Evolutionary conservation across 2,797 vertebrate species (phyloP).

Genomic region (Trematomus bernacchii): DNA sequence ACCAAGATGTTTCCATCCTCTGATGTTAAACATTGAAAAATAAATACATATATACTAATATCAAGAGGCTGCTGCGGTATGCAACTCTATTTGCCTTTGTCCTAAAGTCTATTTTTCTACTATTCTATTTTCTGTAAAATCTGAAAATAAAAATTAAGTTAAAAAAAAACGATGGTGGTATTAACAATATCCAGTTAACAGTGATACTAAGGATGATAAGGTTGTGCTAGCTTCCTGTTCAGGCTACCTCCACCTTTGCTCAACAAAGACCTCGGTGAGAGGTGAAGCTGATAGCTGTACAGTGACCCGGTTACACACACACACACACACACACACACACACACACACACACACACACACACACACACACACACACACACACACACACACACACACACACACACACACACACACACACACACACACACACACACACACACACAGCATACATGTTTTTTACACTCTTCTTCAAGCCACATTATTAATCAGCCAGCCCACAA

Average conservation of each 20-base stretch:
- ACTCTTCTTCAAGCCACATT: background rate
- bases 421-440: background rate
- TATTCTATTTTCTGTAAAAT: too few relatives aligned
- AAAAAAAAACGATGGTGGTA: too few relatives aligned
- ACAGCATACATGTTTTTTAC: background rate
- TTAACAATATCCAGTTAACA: background rate
- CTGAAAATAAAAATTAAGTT: too few relatives aligned
- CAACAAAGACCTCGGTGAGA: background rate
- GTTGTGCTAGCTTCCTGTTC: background rate
- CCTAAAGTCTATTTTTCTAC: too few relatives aligned
- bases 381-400: too few relatives aligned
- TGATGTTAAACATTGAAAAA: too few relatives aligned
- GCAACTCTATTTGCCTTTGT: too few relatives aligned
- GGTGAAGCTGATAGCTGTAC: background rate
- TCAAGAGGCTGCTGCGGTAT: background rate
- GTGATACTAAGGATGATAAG: background rate
- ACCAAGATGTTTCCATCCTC: too few relatives aligned
- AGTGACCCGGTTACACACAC: too few relatives aligned
- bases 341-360: too few relatives aligned
- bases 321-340: too few relatives aligned
- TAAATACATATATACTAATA: background rate
- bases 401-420: too few relatives aligned
- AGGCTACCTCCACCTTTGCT: background rate
- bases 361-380: background rate
- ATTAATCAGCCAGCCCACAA: conserved; percentile 2